These are phyloP conservation scores for Lacanobia wlatinum DNA, from an alignment of 2,888 invertebrate species.

Conservation along the genomic window DNA sequence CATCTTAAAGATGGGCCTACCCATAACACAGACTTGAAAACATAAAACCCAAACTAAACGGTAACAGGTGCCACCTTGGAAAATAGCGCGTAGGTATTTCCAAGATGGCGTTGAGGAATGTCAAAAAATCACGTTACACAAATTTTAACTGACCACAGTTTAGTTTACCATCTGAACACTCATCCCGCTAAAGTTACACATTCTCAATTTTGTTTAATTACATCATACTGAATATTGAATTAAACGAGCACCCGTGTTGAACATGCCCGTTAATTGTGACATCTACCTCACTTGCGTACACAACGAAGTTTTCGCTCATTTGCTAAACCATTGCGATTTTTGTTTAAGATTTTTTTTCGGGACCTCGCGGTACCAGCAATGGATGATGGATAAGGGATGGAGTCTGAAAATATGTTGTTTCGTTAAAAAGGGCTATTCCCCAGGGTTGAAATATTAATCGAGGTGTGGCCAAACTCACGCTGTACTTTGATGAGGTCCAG, in stretches of 20 bases:
- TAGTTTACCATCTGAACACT: conserved; percentile 12
- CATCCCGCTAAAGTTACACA: conserved; percentile 4
- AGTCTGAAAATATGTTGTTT: conserved; percentile 31
- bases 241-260: conserved; percentile 42
- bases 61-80: not conserved
- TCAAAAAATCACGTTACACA: not conserved
- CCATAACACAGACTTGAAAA: no score
- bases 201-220: conserved; percentile 63
- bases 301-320: not conserved
- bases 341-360: not conserved
- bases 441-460: conserved; percentile 72
- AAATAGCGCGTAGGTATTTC: not conserved
- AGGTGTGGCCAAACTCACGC: conserved; percentile 59
- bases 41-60: not conserved
- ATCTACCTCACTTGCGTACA: conserved; percentile 11
- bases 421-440: conserved; percentile 59
- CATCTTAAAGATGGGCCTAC: no score
- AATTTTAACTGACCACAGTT: conserved; percentile 3
- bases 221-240: conserved; percentile 61
- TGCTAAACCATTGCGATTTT: conserved; percentile 27
- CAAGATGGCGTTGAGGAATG: conserved; percentile 11
- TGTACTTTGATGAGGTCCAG: conserved; percentile 71
- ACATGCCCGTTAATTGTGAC: conserved; percentile 34
- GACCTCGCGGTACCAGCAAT: conserved; percentile 16
- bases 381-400: conserved; percentile 2